A percentile compares a stretch with the other conserved stretches of the same genome.
Conservation (phyloP, 2,113 vertebrate species). For the Camelus dromedarius region DNA sequence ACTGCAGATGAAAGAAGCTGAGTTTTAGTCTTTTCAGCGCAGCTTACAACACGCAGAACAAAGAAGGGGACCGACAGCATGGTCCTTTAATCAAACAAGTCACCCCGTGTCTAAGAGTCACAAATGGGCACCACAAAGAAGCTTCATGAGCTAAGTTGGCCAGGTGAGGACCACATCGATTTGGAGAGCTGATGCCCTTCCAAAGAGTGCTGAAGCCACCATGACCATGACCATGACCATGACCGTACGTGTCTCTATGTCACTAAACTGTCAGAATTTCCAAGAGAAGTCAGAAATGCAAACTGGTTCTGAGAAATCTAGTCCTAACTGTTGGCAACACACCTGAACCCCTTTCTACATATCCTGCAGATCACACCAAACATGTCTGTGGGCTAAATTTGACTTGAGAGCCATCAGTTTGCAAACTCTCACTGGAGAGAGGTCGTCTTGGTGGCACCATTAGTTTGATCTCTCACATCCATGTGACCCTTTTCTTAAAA, state of each 20-base stretch:
- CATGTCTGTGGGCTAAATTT: neutral
- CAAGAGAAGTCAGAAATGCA: neutral
- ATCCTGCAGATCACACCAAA: neutral
- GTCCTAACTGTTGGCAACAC: neutral
- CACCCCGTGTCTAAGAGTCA: neutral
- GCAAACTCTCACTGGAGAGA: neutral
- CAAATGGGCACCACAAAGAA: neutral
- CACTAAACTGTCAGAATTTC: neutral
- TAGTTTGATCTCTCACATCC: neutral
- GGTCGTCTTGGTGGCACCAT: neutral
- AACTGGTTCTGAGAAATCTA: neutral
- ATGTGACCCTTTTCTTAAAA: neutral
- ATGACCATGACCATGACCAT: neutral
- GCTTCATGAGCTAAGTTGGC: neutral
- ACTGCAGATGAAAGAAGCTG: neutral
- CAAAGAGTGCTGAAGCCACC: neutral
- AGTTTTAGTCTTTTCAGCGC: neutral
- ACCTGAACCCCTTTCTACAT: neutral
- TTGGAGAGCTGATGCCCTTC: neutral
- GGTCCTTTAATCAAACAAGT: neutral
- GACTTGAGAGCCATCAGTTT: neutral
- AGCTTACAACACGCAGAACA: neutral
- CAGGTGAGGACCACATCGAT: neutral
- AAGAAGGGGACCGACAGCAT: neutral
- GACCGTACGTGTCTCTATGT: no score